These are phyloP conservation scores for Solenodon paradoxus DNA, from an alignment of 2,113 vertebrate genomes.

Conservation along the genomic window DNA sequence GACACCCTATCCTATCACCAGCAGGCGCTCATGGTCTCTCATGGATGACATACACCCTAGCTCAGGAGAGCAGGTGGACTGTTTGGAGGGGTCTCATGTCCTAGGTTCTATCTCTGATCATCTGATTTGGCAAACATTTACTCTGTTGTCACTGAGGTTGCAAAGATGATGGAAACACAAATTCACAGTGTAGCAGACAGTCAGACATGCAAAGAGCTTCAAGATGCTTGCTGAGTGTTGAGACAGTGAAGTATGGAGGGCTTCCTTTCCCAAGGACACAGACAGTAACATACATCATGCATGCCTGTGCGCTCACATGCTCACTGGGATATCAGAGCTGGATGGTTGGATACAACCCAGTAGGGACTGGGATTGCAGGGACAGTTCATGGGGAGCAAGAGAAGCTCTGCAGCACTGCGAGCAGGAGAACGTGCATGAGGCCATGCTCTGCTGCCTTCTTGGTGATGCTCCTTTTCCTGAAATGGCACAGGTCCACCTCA, in stretches of 20 bases:
- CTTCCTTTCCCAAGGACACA: not conserved
- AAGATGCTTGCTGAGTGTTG: not conserved
- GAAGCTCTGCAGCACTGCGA: not conserved
- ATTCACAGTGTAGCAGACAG: not conserved
- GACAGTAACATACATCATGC: not conserved
- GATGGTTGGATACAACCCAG: no score
- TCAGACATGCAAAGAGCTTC: not conserved
- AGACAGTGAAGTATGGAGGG: not conserved
- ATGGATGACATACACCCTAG: not conserved
- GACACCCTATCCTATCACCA: not conserved
- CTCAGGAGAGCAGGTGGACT: not conserved
- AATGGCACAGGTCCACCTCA: not conserved
- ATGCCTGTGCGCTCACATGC: no score
- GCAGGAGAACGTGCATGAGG: not conserved
- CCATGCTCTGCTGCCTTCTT: not conserved
- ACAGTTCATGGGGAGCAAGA: not conserved
- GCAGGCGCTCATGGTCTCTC: not conserved
- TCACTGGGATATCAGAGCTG: no score
- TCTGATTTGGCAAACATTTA: not conserved
- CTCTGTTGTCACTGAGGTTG: not conserved
- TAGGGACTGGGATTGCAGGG: not conserved
- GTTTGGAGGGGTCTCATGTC: not conserved
- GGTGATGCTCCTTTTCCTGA: not conserved
- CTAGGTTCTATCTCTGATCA: not conserved
- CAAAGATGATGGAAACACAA: not conserved